These are phyloP conservation scores for Drosophila ercepeae DNA, from an alignment of 1,140 invertebrate genomes.

Conservation along the genomic window DNA sequence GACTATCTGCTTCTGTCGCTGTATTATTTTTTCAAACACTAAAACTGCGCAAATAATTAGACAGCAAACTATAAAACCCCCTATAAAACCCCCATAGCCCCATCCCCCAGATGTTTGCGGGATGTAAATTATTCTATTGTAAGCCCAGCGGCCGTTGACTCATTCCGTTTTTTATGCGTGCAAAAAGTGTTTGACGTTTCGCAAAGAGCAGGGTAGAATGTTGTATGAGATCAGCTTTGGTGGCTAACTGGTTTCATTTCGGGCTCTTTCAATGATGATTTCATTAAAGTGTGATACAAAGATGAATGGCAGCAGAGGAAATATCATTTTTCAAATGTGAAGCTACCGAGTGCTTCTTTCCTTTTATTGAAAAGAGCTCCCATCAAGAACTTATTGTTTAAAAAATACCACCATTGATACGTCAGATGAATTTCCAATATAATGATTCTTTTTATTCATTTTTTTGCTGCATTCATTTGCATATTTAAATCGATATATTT, in stretches of 20 bases:
- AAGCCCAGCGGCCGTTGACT: constrained; percentile 43
- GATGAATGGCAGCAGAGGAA: constrained; percentile 1
- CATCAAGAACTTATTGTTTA: not conserved
- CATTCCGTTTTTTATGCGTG: constrained; percentile 23
- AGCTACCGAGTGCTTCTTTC: not conserved
- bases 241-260: constrained; percentile 37
- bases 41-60: constrained; percentile 79
- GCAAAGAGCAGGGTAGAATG: constrained; percentile 25
- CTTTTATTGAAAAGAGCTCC: too few species aligned
- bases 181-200: constrained; percentile 15
- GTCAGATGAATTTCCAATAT: constrained; percentile 17
- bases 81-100: constrained; percentile 11
- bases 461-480: constrained; percentile 39
- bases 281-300: constrained; percentile 14
- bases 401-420: constrained; percentile 5
- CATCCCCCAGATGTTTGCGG: constrained; percentile 28
- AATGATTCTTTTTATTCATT: constrained; percentile 27
- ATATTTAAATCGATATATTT: constrained; percentile 52
- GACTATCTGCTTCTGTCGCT: constrained; percentile 11
- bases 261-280: constrained; percentile 27
- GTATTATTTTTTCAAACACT: constrained; percentile 47
- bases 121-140: constrained; percentile 55
- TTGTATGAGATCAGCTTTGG: constrained; percentile 47
- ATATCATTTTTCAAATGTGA: constrained; percentile 1
- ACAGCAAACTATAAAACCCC: constrained; percentile 41